Base-by-base conservation (phyloP, 1,140 invertebrate species). In the Hyles vespertilio region DNA sequence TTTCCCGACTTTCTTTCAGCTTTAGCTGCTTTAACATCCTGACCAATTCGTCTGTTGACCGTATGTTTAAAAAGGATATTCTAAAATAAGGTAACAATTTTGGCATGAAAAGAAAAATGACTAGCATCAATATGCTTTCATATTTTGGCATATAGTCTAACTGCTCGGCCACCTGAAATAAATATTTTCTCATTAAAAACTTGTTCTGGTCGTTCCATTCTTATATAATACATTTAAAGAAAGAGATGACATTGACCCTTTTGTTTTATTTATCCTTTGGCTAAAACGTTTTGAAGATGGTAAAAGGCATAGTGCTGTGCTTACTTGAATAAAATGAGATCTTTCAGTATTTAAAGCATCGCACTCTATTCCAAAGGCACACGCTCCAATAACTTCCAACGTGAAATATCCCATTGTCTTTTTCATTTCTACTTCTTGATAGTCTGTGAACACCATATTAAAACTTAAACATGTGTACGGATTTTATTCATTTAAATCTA, bases 361-460 rank as follows among this genome's bases (percentile, higher is more conserved):
- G 48, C 75, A 76, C 67, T 86, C 83, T 32, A 90, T 80, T 0
- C 89, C 89, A 81, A 90, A 90, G 9, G 85, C 88, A 67, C 87
- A 89, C 50, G 78, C 78, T 8, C 89, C 87, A 49, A 89, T 90
- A 3, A 89, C 84, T 74, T 90, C 87, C 12, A 90, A 61, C 11
- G 89, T 90, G 52, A 80, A 89, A 65, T 83, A 79, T 0, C 84
- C 85, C 52, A 84, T 81, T 50, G 82, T 76, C 54, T 85, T 74
- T 72, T 90, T 89, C 74, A 89, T 81, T 71, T 89, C 88, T 50
- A 87, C 67, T 58, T 82, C 81, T 63, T 61, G 69, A 7, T 79
- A 74, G 65, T 79, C 83, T 87, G 61, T n/a, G 73, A 79, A 62
- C 3, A 40, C 5, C 4, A 40, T 5, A 5, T 40, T 40, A 40